Evolutionary conservation across 2,113 vertebrate genomes (phyloP).

Genomic region (Syrrhaptes paradoxus): DNA sequence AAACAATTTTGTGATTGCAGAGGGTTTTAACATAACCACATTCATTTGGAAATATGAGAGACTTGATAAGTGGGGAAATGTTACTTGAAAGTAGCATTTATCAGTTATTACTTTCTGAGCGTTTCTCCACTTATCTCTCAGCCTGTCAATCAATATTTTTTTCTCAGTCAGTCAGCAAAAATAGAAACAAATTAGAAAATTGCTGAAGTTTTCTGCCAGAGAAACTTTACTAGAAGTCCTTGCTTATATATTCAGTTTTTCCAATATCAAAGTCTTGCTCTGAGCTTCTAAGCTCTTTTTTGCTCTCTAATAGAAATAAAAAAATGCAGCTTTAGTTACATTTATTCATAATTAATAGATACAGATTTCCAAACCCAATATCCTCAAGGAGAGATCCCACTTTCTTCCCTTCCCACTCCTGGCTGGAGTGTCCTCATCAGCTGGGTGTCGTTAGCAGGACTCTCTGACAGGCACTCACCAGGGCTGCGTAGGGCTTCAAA

Average conservation of each 20-base stretch:
- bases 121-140: not conserved
- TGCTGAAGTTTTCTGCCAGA: not conserved
- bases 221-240: not conserved
- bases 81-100: not conserved
- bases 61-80: not conserved
- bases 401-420: not conserved
- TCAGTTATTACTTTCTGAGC: not conserved
- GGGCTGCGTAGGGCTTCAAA: fast-evolving
- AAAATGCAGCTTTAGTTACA: not conserved
- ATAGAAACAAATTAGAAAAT: not conserved
- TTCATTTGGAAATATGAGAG: slow-evolving; percentile 8
- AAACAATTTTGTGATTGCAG: slow-evolving; percentile 34
- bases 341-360: not conserved
- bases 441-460: not conserved
- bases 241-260: not conserved
- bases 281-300: not conserved
- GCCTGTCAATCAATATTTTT: slow-evolving; percentile 9
- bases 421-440: not conserved
- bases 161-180: slow-evolving; percentile 2
- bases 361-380: not conserved
- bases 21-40: not conserved
- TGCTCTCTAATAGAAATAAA: not conserved
- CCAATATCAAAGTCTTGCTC: not conserved
- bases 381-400: not conserved
- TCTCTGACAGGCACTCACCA: not conserved